These are phyloP conservation scores for Heliothis subflexa DNA, from an alignment of 1,140 invertebrate species.

Conservation along the genomic window DNA sequence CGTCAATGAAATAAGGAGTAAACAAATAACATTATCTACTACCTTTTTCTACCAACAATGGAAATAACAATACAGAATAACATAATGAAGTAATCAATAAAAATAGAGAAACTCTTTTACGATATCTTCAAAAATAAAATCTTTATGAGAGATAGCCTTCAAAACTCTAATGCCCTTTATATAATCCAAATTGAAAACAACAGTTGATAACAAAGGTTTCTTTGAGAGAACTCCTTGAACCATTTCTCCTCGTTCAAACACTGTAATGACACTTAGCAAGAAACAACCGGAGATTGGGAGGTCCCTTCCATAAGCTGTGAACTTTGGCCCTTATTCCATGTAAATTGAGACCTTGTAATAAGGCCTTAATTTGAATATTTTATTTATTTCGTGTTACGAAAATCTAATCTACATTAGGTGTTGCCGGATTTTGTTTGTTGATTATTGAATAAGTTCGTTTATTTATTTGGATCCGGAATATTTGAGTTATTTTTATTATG, in stretches of 20 bases:
- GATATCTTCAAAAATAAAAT: no score
- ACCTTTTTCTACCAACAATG: no score
- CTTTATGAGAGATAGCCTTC: not conserved
- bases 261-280: constrained; percentile 44
- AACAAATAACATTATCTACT: no score
- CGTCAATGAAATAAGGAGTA: not conserved
- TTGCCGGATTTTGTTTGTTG: constrained; percentile 28
- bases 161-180: constrained; percentile 1
- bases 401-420: constrained; percentile 44
- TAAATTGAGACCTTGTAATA: constrained; percentile 43
- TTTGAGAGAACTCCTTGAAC: constrained; percentile 17
- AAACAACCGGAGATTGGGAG: constrained; percentile 37
- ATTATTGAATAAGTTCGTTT: constrained; percentile 14
- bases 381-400: constrained; percentile 23
- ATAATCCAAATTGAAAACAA: constrained; percentile 43
- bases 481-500: no score
- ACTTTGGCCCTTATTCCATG: constrained; percentile 34
- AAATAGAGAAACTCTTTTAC: no score
- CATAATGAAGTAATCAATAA: no score
- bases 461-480: not conserved
- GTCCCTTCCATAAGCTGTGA: constrained; percentile 15
- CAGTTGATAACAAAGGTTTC: constrained; percentile 21
- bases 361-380: not conserved
- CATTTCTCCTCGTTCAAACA: constrained; percentile 40
- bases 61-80: no score